A percentile compares a stretch with the other conserved stretches of the same genome.
Conservation (phyloP, 2,797 vertebrate species). For the Bovichtus variegatus region DNA sequence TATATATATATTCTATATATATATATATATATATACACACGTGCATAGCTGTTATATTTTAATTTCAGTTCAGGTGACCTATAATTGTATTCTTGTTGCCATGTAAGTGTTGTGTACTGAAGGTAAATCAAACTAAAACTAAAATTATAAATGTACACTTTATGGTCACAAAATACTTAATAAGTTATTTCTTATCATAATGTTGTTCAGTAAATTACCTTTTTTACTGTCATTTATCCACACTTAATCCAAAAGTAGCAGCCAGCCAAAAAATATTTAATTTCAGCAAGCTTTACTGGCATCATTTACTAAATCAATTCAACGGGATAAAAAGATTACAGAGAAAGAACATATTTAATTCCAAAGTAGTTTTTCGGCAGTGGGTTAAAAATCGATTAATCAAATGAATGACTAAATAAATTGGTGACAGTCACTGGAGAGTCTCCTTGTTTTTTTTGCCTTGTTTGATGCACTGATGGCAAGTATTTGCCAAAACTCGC, state of each 20-base stretch:
- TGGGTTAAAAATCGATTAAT: not conserved
- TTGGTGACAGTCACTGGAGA: not conserved
- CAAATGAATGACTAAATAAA: not conserved
- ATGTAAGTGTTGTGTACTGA: conserved; percentile 5
- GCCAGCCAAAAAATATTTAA: not conserved
- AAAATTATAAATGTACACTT: no score
- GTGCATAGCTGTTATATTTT: not conserved
- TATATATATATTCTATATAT: no score
- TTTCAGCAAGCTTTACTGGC: not conserved
- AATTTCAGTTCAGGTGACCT: conserved; percentile 7
- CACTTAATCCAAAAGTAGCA: not conserved
- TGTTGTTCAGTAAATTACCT: not conserved
- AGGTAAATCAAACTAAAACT: conserved; percentile 5
- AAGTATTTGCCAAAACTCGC: conserved; percentile 74
- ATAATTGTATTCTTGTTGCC: conserved; percentile 13
- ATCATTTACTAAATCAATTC: not conserved
- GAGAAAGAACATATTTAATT: conserved; percentile 6
- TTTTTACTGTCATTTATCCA: not conserved
- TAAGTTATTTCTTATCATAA: conserved; percentile 10
- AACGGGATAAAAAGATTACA: not conserved
- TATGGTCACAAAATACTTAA: not conserved
- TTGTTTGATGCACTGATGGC: conserved; percentile 56
- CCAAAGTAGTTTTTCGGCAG: not conserved
- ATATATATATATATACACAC: not conserved
- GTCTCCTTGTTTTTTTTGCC: conserved; percentile 1